These are phyloP conservation scores for Macrophya annulata DNA, from an alignment of 2,888 invertebrate species.

Conservation along the genomic window DNA sequence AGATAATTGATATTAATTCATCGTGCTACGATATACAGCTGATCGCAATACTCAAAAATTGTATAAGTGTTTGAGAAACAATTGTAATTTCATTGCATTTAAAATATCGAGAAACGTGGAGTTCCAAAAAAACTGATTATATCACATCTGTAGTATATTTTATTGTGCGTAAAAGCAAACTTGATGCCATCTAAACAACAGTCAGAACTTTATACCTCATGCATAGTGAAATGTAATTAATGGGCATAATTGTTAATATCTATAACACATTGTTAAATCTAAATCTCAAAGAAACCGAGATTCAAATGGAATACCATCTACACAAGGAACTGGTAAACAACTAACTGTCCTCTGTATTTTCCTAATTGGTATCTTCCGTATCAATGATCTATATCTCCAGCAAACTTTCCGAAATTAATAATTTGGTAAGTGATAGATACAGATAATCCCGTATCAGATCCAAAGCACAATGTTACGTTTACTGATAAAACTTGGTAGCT, in stretches of 20 bases:
- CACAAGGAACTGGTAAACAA: constrained; percentile 36
- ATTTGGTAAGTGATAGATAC: not conserved
- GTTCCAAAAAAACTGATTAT: not conserved
- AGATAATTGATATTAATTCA: not conserved
- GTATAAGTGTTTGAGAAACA: not conserved
- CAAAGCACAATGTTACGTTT: constrained; percentile 18
- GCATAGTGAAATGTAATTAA: not conserved
- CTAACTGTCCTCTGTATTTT: constrained; percentile 1
- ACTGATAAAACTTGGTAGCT: not conserved
- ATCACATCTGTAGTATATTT: not conserved
- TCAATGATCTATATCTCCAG: not conserved
- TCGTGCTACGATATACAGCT: not conserved
- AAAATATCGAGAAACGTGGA: not conserved
- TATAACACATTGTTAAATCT: not conserved
- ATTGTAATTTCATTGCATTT: constrained; percentile 30
- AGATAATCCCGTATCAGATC: not conserved
- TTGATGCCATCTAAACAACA: not conserved
- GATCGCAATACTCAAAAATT: constrained; percentile 9
- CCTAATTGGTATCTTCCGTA: not conserved
- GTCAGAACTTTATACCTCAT: constrained; percentile 11
- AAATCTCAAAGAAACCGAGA: not conserved
- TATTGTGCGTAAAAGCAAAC: not conserved
- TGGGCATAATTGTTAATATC: not conserved
- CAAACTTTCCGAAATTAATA: not conserved
- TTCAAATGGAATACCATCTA: constrained; percentile 38